These are phyloP conservation scores for Pipistrellus nathusii DNA, from an alignment of 2,797 vertebrate genomes.

Conservation along the genomic window DNA sequence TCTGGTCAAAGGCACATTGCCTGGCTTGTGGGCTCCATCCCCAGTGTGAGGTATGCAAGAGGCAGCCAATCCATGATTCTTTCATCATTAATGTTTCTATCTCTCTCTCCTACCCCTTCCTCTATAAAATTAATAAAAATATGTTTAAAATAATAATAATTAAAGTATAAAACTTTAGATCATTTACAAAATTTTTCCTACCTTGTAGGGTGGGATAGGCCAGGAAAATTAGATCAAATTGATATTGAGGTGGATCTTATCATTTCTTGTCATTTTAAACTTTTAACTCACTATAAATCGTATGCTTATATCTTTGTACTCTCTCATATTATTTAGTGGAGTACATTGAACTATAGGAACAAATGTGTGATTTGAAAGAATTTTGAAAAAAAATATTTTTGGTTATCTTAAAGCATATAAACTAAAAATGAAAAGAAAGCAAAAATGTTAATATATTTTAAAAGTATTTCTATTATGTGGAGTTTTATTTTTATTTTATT, in stretches of 20 bases:
- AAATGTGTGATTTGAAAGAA: neutral
- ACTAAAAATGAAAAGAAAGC: slow-evolving; percentile 50
- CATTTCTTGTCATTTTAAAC: slow-evolving; percentile 38
- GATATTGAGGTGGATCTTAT: neutral
- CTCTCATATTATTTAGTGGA: neutral
- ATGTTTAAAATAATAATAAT: neutral
- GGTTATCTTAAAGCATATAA: slow-evolving; percentile 44
- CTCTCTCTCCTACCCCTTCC: too few species aligned
- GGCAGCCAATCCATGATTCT: too few species aligned
- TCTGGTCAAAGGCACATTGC: too few species aligned
- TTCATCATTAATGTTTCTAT: too few species aligned
- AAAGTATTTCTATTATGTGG: neutral
- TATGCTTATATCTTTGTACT: slow-evolving; percentile 19
- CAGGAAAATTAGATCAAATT: neutral
- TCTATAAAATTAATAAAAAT: too few species aligned
- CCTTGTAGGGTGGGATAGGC: neutral
- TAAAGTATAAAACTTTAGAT: neutral
- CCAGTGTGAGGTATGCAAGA: too few species aligned
- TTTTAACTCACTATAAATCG: slow-evolving; percentile 18
- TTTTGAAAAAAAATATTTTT: neutral
- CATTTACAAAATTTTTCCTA: neutral
- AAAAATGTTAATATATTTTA: slow-evolving; percentile 17
- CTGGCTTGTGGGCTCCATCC: too few species aligned
- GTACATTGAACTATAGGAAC: neutral
- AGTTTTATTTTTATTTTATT: slow-evolving; percentile 64